Conservation (phyloP, 2,113 vertebrate genomes). For the Phalacrocorax carbo region DNA sequence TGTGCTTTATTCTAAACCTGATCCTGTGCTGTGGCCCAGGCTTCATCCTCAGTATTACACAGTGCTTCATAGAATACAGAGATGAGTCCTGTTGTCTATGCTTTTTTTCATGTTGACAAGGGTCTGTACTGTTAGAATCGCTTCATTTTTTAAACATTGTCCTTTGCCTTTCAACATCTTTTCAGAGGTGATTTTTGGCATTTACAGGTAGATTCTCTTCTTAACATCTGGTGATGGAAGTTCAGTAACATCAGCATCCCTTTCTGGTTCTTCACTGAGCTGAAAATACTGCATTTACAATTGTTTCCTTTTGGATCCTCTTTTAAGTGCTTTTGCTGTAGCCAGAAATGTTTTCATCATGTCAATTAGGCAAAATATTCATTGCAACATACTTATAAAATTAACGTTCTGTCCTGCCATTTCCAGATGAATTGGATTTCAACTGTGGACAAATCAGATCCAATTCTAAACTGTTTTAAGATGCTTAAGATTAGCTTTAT, state of each 20-base stretch:
- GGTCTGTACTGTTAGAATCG: neutral
- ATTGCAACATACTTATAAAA: neutral
- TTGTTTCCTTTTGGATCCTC: neutral
- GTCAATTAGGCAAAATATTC: neutral
- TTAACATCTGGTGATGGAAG: neutral
- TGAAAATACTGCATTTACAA: neutral
- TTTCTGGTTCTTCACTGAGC: neutral
- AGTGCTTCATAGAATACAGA: neutral
- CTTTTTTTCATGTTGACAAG: neutral
- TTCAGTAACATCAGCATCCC: neutral
- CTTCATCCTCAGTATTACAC: neutral
- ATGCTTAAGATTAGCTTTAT: neutral
- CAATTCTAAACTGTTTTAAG: neutral
- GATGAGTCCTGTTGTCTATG: neutral
- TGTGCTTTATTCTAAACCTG: neutral
- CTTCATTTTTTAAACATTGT: neutral
- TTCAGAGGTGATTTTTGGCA: neutral
- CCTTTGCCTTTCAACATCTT: neutral
- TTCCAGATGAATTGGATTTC: neutral
- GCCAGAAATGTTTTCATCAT: neutral
- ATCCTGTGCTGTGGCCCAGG: neutral
- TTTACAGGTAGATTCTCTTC: neutral
- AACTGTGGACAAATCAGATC: neutral
- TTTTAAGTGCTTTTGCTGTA: neutral
- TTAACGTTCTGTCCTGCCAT: neutral